Percentiles rank a stretch among this genome's conserved stretches.
Conservation (phyloP, 2,113 vertebrate genomes). For the Sialia sialis region DNA sequence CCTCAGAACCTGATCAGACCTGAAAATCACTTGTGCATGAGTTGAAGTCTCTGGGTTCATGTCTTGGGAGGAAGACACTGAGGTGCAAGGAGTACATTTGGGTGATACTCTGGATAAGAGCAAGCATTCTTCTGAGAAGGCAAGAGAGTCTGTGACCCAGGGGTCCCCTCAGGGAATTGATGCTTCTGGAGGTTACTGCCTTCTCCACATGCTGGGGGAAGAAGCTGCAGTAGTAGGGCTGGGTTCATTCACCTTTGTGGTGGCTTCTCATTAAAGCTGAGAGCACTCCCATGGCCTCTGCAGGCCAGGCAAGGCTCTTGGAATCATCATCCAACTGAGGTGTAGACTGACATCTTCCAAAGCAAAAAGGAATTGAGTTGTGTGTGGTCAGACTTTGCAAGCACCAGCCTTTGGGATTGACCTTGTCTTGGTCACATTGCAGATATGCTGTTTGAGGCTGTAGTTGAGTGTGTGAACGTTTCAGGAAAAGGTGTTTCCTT, state of each 20-base stretch:
- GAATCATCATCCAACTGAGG: background rate
- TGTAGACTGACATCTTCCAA: background rate
- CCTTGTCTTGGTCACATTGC: background rate
- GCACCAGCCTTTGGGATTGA: background rate
- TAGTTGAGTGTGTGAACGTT: fast-evolving
- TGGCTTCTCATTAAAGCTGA: background rate
- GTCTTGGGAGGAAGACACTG: background rate
- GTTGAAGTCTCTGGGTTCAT: background rate
- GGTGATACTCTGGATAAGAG: background rate
- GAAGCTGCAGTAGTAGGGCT: background rate
- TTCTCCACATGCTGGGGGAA: background rate
- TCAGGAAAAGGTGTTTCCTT: background rate
- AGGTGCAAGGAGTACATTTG: background rate
- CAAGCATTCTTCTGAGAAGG: background rate
- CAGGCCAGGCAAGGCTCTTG: background rate
- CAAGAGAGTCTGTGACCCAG: background rate
- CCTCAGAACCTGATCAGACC: background rate
- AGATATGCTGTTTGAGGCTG: background rate
- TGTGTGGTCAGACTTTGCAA: background rate
- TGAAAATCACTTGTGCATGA: background rate
- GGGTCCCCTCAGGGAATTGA: background rate
- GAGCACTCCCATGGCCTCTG: background rate
- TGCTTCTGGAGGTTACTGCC: background rate
- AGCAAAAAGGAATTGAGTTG: background rate
- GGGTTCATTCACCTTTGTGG: background rate